A percentile compares a stretch with the other conserved stretches of the same genome.
Evolutionary conservation across 2,113 vertebrate species (phyloP).

Genomic region (Mirza zaza): DNA sequence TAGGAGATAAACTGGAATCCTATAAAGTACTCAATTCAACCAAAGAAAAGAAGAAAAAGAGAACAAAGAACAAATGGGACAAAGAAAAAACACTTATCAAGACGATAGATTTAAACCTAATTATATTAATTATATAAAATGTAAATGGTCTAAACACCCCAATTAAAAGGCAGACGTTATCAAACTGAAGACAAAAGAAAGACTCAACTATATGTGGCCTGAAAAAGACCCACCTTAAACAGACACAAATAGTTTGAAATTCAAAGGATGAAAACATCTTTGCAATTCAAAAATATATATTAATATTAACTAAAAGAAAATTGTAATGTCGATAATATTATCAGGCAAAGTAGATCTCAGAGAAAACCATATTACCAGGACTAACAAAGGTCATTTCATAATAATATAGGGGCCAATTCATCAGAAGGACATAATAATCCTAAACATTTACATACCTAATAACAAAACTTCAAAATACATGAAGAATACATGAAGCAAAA

Average conservation of each 20-base stretch:
- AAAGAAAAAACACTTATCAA: neutral
- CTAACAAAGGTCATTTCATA: neutral
- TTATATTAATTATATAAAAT: neutral
- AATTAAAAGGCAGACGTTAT: neutral
- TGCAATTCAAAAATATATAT: neutral
- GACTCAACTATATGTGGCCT: neutral
- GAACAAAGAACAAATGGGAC: neutral
- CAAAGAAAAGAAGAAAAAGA: neutral
- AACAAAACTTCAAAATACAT: neutral
- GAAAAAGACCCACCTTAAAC: neutral
- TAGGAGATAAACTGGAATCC: neutral
- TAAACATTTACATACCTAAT: neutral
- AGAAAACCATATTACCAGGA: neutral
- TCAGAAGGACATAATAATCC: neutral
- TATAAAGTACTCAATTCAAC: neutral
- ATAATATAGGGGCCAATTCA: neutral
- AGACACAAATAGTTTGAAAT: neutral
- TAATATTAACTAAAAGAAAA: neutral
- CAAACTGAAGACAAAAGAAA: neutral
- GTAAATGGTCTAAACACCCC: neutral
- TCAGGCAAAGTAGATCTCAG: neutral
- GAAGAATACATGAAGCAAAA: neutral
- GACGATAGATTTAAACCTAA: neutral
- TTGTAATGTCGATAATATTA: neutral
- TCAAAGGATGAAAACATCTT: neutral